Percentiles rank a stretch among this genome's conserved stretches.
Conservation (phyloP, 2,797 vertebrate genomes). For the Chelidonichthys spinosus region DNA sequence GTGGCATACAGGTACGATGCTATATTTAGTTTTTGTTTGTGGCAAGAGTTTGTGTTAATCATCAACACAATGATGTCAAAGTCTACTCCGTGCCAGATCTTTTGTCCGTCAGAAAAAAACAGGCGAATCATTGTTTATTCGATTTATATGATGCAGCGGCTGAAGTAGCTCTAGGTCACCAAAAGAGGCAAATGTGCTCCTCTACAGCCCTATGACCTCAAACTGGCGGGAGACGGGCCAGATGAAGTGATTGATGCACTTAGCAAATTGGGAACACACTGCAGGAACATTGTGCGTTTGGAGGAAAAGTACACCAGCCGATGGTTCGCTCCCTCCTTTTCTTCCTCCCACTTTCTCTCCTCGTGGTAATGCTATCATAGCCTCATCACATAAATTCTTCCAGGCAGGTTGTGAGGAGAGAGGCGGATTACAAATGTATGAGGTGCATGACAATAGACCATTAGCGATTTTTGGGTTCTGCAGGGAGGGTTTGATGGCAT, state of each 20-base stretch:
- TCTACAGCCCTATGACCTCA: constrained; percentile 13
- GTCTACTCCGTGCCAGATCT: background rate
- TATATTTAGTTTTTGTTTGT: background rate
- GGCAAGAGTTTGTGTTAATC: background rate
- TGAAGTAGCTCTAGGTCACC: constrained; percentile 37
- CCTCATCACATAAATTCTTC: constrained; percentile 26
- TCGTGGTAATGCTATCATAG: constrained; percentile 37
- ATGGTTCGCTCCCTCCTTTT: background rate
- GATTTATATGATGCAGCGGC: constrained; percentile 51
- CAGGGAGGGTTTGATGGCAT: constrained; percentile 4
- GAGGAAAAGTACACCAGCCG: background rate
- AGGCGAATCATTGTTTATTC: constrained; percentile 40
- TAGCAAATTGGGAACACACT: constrained; percentile 58
- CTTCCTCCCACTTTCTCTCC: background rate
- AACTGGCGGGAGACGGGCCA: background rate
- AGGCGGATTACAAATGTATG: constrained; percentile 47
- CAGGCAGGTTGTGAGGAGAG: constrained; percentile 19
- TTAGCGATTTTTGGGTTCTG: constrained; percentile 19
- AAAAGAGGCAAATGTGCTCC: constrained; percentile 18
- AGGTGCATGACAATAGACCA: constrained; percentile 14
- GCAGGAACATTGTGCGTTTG: constrained; percentile 21
- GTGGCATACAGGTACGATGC: background rate
- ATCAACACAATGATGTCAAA: background rate
- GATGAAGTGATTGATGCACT: constrained; percentile 68
- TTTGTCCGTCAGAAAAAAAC: constrained; percentile 16